Evolutionary conservation across 2,888 invertebrate species (phyloP).

Genomic region (Branchellion lobata): DNA sequence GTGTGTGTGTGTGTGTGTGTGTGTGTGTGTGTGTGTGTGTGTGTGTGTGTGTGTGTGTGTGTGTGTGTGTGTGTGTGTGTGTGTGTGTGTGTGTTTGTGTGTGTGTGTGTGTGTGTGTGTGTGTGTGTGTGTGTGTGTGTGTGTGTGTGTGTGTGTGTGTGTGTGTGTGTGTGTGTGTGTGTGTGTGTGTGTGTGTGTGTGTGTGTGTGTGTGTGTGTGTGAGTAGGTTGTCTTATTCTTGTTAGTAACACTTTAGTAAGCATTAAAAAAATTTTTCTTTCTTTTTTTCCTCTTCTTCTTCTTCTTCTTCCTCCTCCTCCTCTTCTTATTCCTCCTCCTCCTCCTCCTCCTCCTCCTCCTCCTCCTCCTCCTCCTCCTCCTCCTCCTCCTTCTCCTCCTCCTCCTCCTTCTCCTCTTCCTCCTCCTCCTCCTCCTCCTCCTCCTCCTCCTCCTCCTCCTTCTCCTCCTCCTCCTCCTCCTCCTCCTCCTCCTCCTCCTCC

Average conservation of each 20-base stretch:
- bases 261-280: too few relatives aligned
- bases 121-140: conserved; percentile 4
- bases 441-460: conserved; percentile 38
- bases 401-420: conserved; percentile 36
- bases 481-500: conserved; percentile 25
- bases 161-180: background rate
- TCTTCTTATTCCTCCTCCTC: too few relatives aligned
- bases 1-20: conserved; percentile 20
- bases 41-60: conserved; percentile 19
- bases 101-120: conserved; percentile 19
- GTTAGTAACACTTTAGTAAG: too few relatives aligned
- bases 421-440: conserved; percentile 41
- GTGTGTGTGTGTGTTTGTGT: conserved; percentile 15
- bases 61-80: conserved; percentile 20
- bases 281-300: background rate
- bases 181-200: background rate
- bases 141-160: background rate
- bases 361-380: conserved; percentile 32
- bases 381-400: conserved; percentile 40
- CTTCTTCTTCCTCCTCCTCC: background rate
- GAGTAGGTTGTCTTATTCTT: too few relatives aligned
- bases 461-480: conserved; percentile 40
- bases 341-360: conserved; percentile 11
- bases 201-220: background rate
- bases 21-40: conserved; percentile 21